Base-by-base conservation (phyloP, 2,113 vertebrate genomes). In the Microtus richardsoni region DNA sequence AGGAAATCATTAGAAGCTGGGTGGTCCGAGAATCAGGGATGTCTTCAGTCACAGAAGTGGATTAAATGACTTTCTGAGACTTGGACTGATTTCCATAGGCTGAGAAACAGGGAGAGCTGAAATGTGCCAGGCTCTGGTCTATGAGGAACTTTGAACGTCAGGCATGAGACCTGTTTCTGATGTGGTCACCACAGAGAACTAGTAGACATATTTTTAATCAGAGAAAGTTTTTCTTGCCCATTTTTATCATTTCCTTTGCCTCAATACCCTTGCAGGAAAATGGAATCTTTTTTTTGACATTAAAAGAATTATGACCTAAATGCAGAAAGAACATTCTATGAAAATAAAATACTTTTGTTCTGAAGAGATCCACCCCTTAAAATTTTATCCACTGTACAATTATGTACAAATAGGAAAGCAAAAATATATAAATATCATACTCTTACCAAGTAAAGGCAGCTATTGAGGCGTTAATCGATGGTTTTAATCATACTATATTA, bases 311-410 rank as follows among this genome's bases (percentile, higher is more conserved):
- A 52, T 95, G 58, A 89, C 26, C 36, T 86, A 86, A 94, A 92
- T 68, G 21, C 16, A 79, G 28, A 73, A 88, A 62, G 68, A 39
- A 49, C 19, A 95, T 93, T 94, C n/a, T 95, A 75, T 62, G 52
- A 62, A 96, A 97, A 41, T 95, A 91, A 94, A 70, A 71, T 36
- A 66, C 90, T 93, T 28, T 19, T 44, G 2, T 91, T 92, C n/a
- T n/a, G 70, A 77, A 30, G 79, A 91, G 73, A 44, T 49, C 95
- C 85, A 54, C 54, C 44, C 68, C 91, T 89, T 49, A 28, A 91
- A 96, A 87, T 54, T 7, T 33, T 54, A 26, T 41, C 44, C 36
- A 49, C 82, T 88, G 52, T 39, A 94, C 17, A 91, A 66, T 85
- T 86, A 68, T 44, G 41, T 77, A 52, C 21, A 92, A 85, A 74